phyloP scores from a whole-genome alignment of 2,797 vertebrate genomes.

The Girardinus metallicus region DNA sequence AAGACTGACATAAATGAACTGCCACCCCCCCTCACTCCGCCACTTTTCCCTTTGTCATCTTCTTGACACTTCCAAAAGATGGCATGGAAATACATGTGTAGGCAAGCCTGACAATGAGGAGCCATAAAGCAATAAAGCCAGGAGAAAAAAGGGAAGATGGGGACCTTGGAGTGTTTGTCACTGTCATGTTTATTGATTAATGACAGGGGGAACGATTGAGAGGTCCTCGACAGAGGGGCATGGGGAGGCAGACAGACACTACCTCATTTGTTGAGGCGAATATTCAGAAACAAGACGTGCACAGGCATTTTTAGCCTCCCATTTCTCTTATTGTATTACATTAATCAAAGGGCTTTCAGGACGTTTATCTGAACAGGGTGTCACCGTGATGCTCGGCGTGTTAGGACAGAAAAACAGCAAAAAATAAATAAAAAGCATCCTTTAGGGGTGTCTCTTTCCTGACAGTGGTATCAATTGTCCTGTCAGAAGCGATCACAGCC shows the following conservation, averaged over 20 bases:
- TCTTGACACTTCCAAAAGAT: conserved; percentile 66
- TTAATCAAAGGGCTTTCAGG: conserved; percentile 90
- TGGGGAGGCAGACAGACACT: conserved; percentile 45
- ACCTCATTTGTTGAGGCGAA: conserved; percentile 89
- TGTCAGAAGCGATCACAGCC: conserved; percentile 87
- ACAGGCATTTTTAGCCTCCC: conserved; percentile 85
- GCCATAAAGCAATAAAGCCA: conserved; percentile 56
- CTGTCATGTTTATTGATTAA: conserved; percentile 71
- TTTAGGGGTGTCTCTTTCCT: conserved; percentile 71
- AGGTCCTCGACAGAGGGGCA: conserved; percentile 59
- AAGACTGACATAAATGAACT: conserved; percentile 73
- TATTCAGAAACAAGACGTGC: conserved; percentile 87
- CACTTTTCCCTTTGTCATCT: conserved; percentile 60
- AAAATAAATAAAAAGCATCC: conserved; percentile 18
- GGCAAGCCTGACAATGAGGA: conserved; percentile 79
- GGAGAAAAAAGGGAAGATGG: conserved; percentile 31
- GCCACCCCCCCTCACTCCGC: conserved; percentile 17
- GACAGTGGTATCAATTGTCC: conserved; percentile 85
- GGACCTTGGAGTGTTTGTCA: conserved; percentile 70
- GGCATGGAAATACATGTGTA: conserved; percentile 70
- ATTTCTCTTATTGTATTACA: conserved; percentile 91
- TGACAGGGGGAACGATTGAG: conserved; percentile 64
- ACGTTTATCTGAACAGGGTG: conserved; percentile 83
- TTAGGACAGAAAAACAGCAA: conserved; percentile 15
- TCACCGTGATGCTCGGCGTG: conserved; percentile 83